phyloP scores from a whole-genome alignment of 35 echinoderm and acorn worm genomes.

The Stichopus chloronotus region DNA sequence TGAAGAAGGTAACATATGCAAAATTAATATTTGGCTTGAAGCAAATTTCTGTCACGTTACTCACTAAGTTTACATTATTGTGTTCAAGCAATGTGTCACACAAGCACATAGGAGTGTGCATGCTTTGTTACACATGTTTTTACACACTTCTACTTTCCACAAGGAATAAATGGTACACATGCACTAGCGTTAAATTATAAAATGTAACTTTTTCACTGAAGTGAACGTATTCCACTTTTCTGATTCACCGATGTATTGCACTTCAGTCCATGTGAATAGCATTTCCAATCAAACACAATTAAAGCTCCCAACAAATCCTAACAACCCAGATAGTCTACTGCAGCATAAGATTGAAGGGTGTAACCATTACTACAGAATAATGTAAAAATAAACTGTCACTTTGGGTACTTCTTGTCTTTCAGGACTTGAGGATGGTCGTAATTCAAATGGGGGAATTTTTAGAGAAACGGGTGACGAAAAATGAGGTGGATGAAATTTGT shows the following conservation, averaged over 20 bases:
- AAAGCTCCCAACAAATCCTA: background rate
- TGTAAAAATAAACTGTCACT: background rate
- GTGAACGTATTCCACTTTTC: no score
- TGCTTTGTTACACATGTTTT: background rate
- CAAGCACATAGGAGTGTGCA: background rate
- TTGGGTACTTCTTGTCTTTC: background rate
- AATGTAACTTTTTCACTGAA: no score
- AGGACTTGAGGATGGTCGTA: background rate
- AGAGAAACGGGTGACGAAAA: background rate
- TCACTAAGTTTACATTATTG: no score
- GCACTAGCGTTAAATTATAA: no score
- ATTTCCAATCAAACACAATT: background rate
- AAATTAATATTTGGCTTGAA: background rate
- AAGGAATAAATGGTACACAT: no score
- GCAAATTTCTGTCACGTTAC: background rate
- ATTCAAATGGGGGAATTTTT: background rate
- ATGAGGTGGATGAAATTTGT: background rate
- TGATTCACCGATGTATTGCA: background rate
- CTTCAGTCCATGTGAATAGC: background rate
- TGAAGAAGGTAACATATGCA: constrained; percentile 63
- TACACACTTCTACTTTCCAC: background rate
- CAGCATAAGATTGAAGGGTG: background rate
- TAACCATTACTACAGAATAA: background rate
- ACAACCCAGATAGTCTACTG: background rate
- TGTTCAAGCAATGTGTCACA: no score